A percentile compares a stretch with the other conserved stretches of the same genome.
These are phyloP conservation scores for Euproctis similis DNA, from an alignment of 2,888 invertebrate genomes.

Conservation along the genomic window DNA sequence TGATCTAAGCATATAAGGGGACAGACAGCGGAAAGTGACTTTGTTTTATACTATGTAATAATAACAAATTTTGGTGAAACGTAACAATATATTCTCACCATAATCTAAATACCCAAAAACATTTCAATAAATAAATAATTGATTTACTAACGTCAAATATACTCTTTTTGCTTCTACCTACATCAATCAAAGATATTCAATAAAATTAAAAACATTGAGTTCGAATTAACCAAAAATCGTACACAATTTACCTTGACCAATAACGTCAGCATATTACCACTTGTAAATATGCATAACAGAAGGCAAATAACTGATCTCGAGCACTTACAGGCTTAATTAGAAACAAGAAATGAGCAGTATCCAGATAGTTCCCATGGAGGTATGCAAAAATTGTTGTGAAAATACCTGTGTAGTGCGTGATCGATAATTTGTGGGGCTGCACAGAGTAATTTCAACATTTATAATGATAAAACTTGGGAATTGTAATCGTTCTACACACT, in stretches of 20 bases:
- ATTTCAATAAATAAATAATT: too few relatives aligned
- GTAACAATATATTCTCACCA: too few relatives aligned
- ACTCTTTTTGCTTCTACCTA: too few relatives aligned
- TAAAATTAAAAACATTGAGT: too few relatives aligned
- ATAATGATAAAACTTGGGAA: constrained; percentile 44
- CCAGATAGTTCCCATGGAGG: constrained; percentile 61
- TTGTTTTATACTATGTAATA: too few relatives aligned
- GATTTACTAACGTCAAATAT: too few relatives aligned
- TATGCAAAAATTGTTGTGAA: constrained; percentile 75
- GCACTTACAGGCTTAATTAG: constrained; percentile 52
- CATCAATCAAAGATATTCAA: too few relatives aligned
- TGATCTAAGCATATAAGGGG: too few relatives aligned
- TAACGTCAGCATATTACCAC: constrained; percentile 4
- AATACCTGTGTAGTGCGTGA: constrained; percentile 58
- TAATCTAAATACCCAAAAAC: too few relatives aligned
- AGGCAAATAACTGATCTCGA: constrained; percentile 40
- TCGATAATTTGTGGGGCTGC: constrained; percentile 46
- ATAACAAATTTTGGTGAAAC: too few relatives aligned
- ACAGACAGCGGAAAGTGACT: too few relatives aligned
- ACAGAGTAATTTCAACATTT: constrained; percentile 59
- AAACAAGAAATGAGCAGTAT: constrained; percentile 34
- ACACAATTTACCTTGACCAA: constrained; percentile 5
- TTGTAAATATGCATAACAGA: constrained; percentile 22
- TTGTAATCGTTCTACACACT: constrained; percentile 30
- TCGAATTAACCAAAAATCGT: constrained; percentile 3